Conservation (phyloP, 2,888 invertebrate species). For the Steromphala cineraria region DNA sequence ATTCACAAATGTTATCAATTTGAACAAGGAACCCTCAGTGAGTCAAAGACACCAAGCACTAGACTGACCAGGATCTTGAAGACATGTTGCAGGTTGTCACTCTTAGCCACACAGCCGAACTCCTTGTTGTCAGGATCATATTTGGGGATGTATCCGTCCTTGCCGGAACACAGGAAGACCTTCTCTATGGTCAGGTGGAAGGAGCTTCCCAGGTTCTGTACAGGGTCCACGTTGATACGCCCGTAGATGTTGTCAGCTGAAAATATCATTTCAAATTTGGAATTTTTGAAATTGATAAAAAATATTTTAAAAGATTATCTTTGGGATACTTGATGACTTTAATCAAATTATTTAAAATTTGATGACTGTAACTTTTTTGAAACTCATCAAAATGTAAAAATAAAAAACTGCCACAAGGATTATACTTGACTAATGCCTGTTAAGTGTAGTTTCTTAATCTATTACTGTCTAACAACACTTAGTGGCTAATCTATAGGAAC, state of each 20-base stretch:
- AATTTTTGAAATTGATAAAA: too few species aligned
- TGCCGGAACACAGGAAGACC: conserved; percentile 74
- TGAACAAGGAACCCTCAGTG: too few species aligned
- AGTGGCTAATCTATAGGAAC: too few species aligned
- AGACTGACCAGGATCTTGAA: conserved; percentile 73
- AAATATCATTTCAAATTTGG: not conserved
- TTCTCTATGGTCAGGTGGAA: conserved; percentile 72
- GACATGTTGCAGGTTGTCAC: conserved; percentile 67
- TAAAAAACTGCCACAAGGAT: too few species aligned
- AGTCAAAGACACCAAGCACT: not conserved
- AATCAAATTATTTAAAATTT: too few species aligned
- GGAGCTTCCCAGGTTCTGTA: conserved; percentile 70
- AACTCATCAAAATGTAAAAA: not conserved
- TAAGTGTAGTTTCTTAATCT: too few species aligned
- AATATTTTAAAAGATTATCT: too few species aligned
- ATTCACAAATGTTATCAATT: too few species aligned
- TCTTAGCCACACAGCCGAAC: conserved; percentile 72
- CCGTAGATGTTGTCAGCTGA: conserved; percentile 74
- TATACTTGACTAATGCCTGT: too few species aligned
- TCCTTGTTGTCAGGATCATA: conserved; percentile 71
- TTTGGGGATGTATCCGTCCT: conserved; percentile 74
- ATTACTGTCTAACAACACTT: too few species aligned
- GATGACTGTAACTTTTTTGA: too few species aligned
- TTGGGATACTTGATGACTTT: too few species aligned
- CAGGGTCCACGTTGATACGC: conserved; percentile 70